Conservation (phyloP, 2,113 vertebrate genomes). For the Prinia subflava region DNA sequence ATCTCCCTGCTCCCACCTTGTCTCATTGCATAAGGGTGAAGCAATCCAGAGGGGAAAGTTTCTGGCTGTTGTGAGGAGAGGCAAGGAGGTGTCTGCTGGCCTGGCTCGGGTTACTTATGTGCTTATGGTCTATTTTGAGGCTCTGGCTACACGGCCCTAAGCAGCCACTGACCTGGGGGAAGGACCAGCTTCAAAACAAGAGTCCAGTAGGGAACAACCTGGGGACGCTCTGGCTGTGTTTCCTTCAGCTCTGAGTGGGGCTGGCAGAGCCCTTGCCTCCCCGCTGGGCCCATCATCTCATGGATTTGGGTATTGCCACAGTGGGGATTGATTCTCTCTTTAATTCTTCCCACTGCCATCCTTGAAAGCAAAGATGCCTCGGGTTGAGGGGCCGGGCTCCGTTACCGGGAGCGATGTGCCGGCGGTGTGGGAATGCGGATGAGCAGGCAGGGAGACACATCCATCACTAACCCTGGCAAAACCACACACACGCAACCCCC, state of each 20-base stretch:
- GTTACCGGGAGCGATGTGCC: fast-evolving
- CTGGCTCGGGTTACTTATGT: slow-evolving; percentile 50
- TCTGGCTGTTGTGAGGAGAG: neutral
- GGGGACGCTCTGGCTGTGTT: fast-evolving
- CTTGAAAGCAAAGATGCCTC: neutral
- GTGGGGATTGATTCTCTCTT: neutral
- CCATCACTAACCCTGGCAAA: neutral
- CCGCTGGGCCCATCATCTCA: fast-evolving
- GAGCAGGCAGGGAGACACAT: neutral
- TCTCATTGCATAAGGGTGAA: neutral
- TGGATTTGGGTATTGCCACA: neutral
- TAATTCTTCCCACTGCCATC: neutral
- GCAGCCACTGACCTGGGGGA: slow-evolving; percentile 43
- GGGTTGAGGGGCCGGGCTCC: fast-evolving
- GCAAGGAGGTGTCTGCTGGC: neutral
- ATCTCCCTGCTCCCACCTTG: neutral
- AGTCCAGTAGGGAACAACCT: neutral
- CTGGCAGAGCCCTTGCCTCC: neutral
- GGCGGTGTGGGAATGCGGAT: fast-evolving
- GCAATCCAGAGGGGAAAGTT: neutral
- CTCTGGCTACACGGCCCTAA: neutral
- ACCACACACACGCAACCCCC: neutral
- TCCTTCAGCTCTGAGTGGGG: fast-evolving
- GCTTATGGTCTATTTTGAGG: slow-evolving; percentile 71
- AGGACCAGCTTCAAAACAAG: slow-evolving; percentile 58